Evolutionary conservation across 2,888 invertebrate genomes (phyloP), one percentile per base, ranked within the genome.

Genomic region (Resseliella maxima): DNA sequence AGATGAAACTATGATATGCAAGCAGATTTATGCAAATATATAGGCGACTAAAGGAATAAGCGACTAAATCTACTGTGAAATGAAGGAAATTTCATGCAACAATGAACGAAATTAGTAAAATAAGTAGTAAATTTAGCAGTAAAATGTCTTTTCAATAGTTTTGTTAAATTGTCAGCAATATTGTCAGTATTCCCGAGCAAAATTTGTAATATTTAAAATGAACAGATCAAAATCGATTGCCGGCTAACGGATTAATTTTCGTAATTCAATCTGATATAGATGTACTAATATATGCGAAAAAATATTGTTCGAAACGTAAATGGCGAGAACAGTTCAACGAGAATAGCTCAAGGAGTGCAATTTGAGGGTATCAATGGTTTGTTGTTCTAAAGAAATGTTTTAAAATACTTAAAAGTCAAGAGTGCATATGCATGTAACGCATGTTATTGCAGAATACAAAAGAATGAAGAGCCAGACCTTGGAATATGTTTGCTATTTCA

Each of bases 341-440:
- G 21, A 50, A 21, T 50, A 21, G 10, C 2, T 50, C 10, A 18
- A 50, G 21, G 50, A 50, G 2, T 50, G 21, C 0, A 27, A 2
- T 12, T 3, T 24, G 59, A 2, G 59, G 6, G 24, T n/a, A 8
- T 3, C 2, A 72, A 35, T 18, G 72, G 15, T n/a, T n/a, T n/a
- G n/a, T n/a, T n/a, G 59, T 24, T 27, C 6, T 3, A 72, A 31
- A 15, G 35, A 15, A 59, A 59, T 27, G 3, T 2, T 24, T n/a
- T n/a, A 2, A 27, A 1, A 59, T 3, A 59, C 50, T 21, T 24
- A 59, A n/a, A 18, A 31, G 31, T 31, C 72, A 31, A 72, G 72
- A 72, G 72, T 72, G 72, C 72, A 72, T 72, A 72, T 31, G 72
- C 72, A 72, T 72, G 72, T 72, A 72, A 72, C 72, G 72, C 72